phyloP scores from a whole-genome alignment of 1,140 invertebrate genomes.

The Penaeus vannamei region DNA sequence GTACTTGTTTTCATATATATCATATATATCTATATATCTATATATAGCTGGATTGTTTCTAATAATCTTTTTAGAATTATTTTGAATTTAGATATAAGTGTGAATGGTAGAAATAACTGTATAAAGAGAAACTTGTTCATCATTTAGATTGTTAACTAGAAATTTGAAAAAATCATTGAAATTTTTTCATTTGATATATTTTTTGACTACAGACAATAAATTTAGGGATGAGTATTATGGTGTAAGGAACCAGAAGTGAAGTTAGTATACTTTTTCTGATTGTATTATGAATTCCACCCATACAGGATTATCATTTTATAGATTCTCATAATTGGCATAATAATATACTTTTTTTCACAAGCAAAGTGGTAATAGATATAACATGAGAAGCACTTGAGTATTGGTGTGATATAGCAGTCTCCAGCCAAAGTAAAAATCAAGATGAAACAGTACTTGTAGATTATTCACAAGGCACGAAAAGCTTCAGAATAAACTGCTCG shows the following conservation, averaged over 20 bases:
- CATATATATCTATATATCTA: neutral
- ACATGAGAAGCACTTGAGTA: no score
- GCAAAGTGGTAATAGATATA: no score
- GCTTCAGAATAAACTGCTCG: slow-evolving; percentile 29
- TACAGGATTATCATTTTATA: no score
- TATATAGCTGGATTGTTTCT: slow-evolving; percentile 46
- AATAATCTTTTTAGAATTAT: slow-evolving; percentile 39
- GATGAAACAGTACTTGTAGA: no score
- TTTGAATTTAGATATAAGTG: slow-evolving; percentile 44
- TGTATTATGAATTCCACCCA: no score
- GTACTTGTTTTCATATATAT: no score
- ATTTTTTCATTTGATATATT: slow-evolving; percentile 4
- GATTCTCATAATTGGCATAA: no score
- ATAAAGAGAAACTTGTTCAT: slow-evolving; percentile 1
- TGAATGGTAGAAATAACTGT: neutral
- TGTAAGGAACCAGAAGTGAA: no score
- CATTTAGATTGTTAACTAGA: slow-evolving; percentile 15
- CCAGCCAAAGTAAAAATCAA: no score
- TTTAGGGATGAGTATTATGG: neutral
- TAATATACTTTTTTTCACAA: no score
- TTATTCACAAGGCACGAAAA: slow-evolving; percentile 37
- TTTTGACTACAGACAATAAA: neutral
- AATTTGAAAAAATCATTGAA: neutral
- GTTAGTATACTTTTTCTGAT: no score
- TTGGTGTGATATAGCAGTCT: no score